phyloP scores from a whole-genome alignment of 1,140 invertebrate species.

The Onthophagus taurus region DNA sequence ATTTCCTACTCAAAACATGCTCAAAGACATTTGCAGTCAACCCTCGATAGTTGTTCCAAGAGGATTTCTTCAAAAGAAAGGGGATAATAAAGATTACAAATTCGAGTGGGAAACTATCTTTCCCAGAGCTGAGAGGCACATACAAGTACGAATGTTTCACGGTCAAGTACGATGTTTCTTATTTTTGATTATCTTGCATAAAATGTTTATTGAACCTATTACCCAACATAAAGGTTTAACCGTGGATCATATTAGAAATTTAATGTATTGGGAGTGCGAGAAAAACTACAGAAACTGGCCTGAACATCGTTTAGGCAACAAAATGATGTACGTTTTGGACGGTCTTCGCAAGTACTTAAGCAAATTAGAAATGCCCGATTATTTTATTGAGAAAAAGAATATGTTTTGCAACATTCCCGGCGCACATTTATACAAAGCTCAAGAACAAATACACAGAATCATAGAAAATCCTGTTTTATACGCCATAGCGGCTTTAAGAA shows the following conservation, averaged over 20 bases:
- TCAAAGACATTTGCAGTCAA: slow-evolving; percentile 52
- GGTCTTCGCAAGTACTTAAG: slow-evolving; percentile 41
- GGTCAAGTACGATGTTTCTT: slow-evolving; percentile 59
- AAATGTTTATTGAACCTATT: slow-evolving; percentile 54
- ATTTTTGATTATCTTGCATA: slow-evolving; percentile 52
- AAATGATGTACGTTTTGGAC: slow-evolving; percentile 51
- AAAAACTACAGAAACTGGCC: slow-evolving; percentile 57
- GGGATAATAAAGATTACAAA: slow-evolving; percentile 45
- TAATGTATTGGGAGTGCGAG: slow-evolving; percentile 72
- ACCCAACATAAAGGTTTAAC: slow-evolving; percentile 47
- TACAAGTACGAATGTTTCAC: slow-evolving; percentile 58
- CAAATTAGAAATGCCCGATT: slow-evolving; percentile 54
- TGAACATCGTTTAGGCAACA: slow-evolving; percentile 57
- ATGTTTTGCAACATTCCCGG: slow-evolving; percentile 58
- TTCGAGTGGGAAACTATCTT: slow-evolving; percentile 64
- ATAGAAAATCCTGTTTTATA: slow-evolving; percentile 53
- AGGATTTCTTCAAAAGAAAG: slow-evolving; percentile 49
- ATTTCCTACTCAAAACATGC: slow-evolving; percentile 57
- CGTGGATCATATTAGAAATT: slow-evolving; percentile 58
- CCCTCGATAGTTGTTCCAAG: slow-evolving; percentile 60
- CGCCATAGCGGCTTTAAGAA: slow-evolving; percentile 53
- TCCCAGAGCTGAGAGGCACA: slow-evolving; percentile 58
- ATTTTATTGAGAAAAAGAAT: slow-evolving; percentile 63
- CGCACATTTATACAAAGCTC: slow-evolving; percentile 50
- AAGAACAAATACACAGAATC: slow-evolving; percentile 56